Evolutionary conservation across 2,797 vertebrate genomes (phyloP), one percentile per base, ranked within the genome.

Genomic region (Enteromius fasciolatus): DNA sequence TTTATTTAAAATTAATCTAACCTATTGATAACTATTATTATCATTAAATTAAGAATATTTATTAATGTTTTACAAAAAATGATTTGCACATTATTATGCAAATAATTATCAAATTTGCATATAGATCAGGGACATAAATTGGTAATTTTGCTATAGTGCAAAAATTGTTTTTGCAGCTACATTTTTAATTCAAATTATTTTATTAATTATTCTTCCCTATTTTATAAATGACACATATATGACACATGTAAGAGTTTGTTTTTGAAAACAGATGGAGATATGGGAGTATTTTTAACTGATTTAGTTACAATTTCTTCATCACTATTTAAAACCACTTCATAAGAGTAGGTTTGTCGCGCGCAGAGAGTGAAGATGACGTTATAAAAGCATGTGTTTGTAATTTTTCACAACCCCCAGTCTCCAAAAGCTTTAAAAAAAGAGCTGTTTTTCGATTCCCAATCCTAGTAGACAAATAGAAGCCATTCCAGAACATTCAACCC

Each of bases 131-230:
- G 12, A 7, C 39, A 44, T 15, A 3, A 44, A 69, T 44, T 44
- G 5, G 23, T 54, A 10, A 54, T 54, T 54, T 50, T 50, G 48
- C 17, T 50, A 17, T 18, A 18, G 17, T 50, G 31, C 31, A 66
- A 36, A 39, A 36, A n/a, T 11, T 0, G 0, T 15, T 41, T 67
- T 41, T 41, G n/a, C 31, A 0, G 1, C 28, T 33, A 33, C 0
- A 20, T 20, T 64, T 33, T 4, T 33, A n/a, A 17, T 64, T 5
- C 5, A 36, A 6, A 36, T 39, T 41, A 10, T 39, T 39, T 39
- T 3, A 17, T 1, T 17, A 63, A 12, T 39, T 67, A n/a, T 18
- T 5, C 4, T 2, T n/a, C 3, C 10, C 33, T 33, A 10, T 8
- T 46, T 28, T 63, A 17, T 18, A 5, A 46, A 8, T 20, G 1